Evolutionary conservation across 2,888 invertebrate genomes (phyloP).

Genomic region (Drosophila quinaria): DNA sequence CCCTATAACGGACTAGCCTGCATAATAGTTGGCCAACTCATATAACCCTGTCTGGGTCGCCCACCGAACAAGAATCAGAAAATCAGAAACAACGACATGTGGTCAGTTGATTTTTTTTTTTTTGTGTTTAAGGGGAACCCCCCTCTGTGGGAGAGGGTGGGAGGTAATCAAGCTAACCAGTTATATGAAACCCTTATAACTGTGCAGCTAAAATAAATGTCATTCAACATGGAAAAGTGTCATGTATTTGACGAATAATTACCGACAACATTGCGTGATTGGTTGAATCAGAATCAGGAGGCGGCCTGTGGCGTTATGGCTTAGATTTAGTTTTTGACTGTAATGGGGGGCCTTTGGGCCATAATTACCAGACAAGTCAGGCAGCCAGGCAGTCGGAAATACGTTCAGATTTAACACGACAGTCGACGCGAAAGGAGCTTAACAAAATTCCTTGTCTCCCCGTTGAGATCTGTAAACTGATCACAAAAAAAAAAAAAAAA

Average conservation of each 20-base stretch:
- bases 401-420: conserved; percentile 53
- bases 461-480: neutral
- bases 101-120: conserved; percentile 36
- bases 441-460: neutral
- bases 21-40: conserved; percentile 75
- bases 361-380: conserved; percentile 61
- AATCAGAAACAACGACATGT: conserved; percentile 44
- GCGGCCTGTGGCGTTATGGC: conserved; percentile 58
- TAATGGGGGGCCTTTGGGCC: conserved; percentile 17
- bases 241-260: conserved; percentile 84
- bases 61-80: conserved; percentile 10
- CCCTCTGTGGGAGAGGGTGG: conserved; percentile 8
- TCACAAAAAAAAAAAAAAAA: neutral
- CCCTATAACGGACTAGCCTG: conserved; percentile 38
- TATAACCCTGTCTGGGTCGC: conserved; percentile 50
- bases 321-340: conserved; percentile 45
- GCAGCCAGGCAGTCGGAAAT: conserved; percentile 25
- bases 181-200: conserved; percentile 85
- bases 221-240: conserved; percentile 83
- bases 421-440: conserved; percentile 65
- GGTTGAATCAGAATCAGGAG: conserved; percentile 83
- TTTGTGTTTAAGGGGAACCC: too few species aligned
- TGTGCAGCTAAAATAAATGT: conserved; percentile 81
- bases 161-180: conserved; percentile 83
- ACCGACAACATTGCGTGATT: conserved; percentile 86